phyloP scores from a whole-genome alignment of 2,113 vertebrate genomes.

The Marmota monax region DNA sequence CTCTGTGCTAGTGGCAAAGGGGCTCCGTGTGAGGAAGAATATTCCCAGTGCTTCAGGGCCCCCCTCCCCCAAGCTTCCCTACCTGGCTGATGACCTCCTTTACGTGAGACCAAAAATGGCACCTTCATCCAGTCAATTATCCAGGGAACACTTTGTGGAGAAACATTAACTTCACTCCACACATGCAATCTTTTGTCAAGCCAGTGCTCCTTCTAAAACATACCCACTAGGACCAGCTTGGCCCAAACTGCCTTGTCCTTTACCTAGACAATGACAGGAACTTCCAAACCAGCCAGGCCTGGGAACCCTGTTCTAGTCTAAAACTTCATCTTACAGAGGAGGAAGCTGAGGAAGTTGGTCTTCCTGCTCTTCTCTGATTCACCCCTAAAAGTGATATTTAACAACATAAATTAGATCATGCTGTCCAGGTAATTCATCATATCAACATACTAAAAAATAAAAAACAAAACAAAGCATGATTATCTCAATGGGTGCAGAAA shows the following conservation, averaged over 20 bases:
- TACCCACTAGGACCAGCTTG: not conserved
- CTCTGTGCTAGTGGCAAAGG: not conserved
- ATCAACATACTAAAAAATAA: not conserved
- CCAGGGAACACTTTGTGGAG: not conserved
- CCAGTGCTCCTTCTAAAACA: not conserved
- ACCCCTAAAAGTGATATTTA: not conserved
- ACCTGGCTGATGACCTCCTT: not conserved
- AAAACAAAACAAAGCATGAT: no score
- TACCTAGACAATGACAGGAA: not conserved
- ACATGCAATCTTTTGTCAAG: not conserved
- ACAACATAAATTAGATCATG: not conserved
- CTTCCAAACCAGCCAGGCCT: not conserved
- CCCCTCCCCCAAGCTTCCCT: not conserved
- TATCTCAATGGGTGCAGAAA: not conserved
- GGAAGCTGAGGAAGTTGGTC: no score
- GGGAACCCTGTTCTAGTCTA: no score
- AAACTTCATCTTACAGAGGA: no score
- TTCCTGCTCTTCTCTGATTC: not conserved
- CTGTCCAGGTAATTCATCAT: not conserved
- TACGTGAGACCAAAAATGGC: not conserved
- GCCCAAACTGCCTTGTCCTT: not conserved
- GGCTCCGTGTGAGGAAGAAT: not conserved
- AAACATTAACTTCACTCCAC: not conserved
- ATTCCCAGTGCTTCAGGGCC: no score
- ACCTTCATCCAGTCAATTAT: not conserved